These are phyloP conservation scores for Ammospiza caudacuta DNA, from an alignment of 2,113 vertebrate genomes.

Conservation along the genomic window DNA sequence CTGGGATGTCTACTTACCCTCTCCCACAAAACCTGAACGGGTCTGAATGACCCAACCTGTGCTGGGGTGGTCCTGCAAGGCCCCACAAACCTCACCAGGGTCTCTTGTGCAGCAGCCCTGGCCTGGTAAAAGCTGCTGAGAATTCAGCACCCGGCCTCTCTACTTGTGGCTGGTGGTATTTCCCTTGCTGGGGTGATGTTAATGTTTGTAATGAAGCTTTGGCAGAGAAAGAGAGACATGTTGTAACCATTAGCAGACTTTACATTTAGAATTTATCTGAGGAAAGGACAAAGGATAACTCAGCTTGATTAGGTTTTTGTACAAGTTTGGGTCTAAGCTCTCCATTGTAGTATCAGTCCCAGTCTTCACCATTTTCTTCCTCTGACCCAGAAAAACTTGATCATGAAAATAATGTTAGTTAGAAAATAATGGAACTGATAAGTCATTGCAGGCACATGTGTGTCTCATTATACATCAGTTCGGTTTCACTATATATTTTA, in stretches of 20 bases:
- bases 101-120: rapidly evolving
- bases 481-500: conserved; percentile 72
- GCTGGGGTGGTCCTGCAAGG: neutral
- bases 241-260: conserved; percentile 35
- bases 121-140: neutral
- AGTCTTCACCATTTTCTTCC: conserved; percentile 11
- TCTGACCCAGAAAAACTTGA: conserved; percentile 54
- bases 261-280: neutral
- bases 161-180: conserved; percentile 21
- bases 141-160: neutral
- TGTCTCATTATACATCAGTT: conserved; percentile 68
- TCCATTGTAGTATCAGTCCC: neutral
- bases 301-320: neutral
- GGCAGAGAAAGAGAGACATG: conserved; percentile 16
- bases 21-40: neutral
- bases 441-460: conserved; percentile 63
- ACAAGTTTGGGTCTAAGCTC: neutral
- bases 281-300: neutral
- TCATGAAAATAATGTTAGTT: conserved; percentile 43
- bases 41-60: neutral
- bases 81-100: neutral
- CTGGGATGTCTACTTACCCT: neutral
- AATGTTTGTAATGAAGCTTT: neutral
- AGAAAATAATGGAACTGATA: conserved; percentile 66
- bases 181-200: neutral